Percentiles rank a stretch among this genome's conserved stretches.
Evolutionary conservation across 2,113 vertebrate species (phyloP).

Genomic region (Mugil cephalus): DNA sequence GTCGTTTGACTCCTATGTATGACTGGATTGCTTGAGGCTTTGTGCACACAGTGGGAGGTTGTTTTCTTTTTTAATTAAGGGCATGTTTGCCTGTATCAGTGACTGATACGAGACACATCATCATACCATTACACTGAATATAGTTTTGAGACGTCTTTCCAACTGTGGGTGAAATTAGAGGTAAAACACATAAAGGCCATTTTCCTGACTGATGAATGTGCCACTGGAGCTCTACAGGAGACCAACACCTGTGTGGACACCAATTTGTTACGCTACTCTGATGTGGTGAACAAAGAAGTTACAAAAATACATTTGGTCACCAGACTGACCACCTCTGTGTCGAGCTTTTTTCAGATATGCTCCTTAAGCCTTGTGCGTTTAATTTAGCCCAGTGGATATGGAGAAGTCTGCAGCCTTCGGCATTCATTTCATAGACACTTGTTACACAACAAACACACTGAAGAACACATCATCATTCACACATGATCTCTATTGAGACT

Average conservation of each 20-base stretch:
- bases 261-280: slow-evolving; percentile 41
- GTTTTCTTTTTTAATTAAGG: slow-evolving; percentile 22
- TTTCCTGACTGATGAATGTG: slow-evolving; percentile 81
- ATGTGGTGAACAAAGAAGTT: slow-evolving; percentile 45
- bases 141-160: slow-evolving; percentile 59
- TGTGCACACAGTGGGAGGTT: slow-evolving; percentile 18
- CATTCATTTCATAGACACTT: slow-evolving; percentile 50
- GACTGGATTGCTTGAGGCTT: slow-evolving; percentile 50
- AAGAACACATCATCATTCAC: slow-evolving; percentile 36
- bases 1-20: slow-evolving; percentile 48
- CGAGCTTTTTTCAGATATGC: slow-evolving; percentile 70
- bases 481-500: slow-evolving; percentile 40
- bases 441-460: slow-evolving; percentile 40
- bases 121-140: slow-evolving; percentile 76
- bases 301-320: slow-evolving; percentile 82
- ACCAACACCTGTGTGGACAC: slow-evolving; percentile 29
- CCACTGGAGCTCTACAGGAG: slow-evolving; percentile 83
- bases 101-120: slow-evolving; percentile 91
- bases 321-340: slow-evolving; percentile 57
- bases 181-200: slow-evolving; percentile 73
- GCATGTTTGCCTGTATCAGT: slow-evolving; percentile 62
- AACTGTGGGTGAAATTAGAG: slow-evolving; percentile 81
- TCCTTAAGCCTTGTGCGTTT: slow-evolving; percentile 78
- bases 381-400: slow-evolving; percentile 65
- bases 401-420: slow-evolving; percentile 53